Evolutionary conservation across 64 coral and sea anemone genomes (phyloP).

Genomic region (Catalaphyllia jardinei): DNA sequence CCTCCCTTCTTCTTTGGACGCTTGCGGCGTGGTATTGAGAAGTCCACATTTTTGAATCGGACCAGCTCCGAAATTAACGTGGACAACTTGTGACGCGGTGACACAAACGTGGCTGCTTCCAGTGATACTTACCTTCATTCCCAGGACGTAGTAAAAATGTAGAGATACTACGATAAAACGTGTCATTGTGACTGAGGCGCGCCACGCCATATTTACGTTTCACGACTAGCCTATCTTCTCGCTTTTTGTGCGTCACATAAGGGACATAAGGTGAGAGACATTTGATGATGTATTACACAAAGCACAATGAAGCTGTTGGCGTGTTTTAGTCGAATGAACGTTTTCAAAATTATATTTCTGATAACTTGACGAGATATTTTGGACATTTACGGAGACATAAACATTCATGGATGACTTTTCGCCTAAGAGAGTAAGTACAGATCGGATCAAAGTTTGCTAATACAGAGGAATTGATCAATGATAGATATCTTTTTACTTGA

Average conservation of each 20-base stretch:
- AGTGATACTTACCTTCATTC: neutral
- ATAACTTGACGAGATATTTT: neutral
- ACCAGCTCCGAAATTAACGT: conserved; percentile 16
- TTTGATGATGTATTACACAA: neutral
- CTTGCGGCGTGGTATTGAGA: conserved; percentile 1
- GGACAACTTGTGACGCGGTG: conserved; percentile 22
- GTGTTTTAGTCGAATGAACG: neutral
- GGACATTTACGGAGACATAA: neutral
- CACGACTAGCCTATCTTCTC: neutral
- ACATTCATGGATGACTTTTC: conserved; percentile 68
- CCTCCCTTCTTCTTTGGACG: neutral
- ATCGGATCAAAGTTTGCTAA: neutral
- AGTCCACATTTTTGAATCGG: conserved; percentile 10
- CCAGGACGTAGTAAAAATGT: neutral
- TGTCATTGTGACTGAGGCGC: neutral
- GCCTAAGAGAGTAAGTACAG: conserved; percentile 63
- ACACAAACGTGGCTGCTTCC: neutral
- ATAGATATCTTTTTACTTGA: neutral
- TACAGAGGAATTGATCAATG: neutral
- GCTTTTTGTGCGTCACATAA: neutral
- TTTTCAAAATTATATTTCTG: neutral
- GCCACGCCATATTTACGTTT: conserved; percentile 45
- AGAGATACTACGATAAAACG: neutral
- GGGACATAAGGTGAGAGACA: neutral
- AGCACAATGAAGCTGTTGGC: neutral